Base-by-base conservation (phyloP, 1,140 invertebrate genomes). In the Cephus cinctus region DNA sequence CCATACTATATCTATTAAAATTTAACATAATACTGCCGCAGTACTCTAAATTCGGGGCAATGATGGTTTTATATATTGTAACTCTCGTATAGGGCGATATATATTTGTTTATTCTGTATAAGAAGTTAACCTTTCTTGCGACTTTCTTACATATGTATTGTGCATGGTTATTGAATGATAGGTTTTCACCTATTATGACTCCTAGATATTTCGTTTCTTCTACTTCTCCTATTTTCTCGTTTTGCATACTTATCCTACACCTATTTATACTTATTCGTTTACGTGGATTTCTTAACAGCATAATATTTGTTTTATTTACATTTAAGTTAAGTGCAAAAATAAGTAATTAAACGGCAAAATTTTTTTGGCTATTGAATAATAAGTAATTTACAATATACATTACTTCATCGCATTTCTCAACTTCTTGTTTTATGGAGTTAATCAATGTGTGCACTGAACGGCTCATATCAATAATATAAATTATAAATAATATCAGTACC, bases 191-290 rank as follows among this genome's bases (percentile, higher is more conserved):
- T 20, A 47, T 40, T 8, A 47, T 38, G 3, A 47, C 12, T 20
- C 43, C 34, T 4, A 46, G 43, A 16, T 46, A 46, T 22, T 46
- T 46, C 1, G 31, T 47, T 23, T 47, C 45, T 2, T 15, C 12
- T 0, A 47, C 45, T 18, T 38, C 12, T 2, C 22, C 16, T 38
- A 16, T 1, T 18, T 38, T 38, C 22, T 38, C 35, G 3, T 19
- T n/a, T 19, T 20, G 2, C 2, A 11, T 38, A n/a, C n/a, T 21
- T 20, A 4, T 38, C n/a, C 35, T 19, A 18, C 15, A 11, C 22
- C 35, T 38, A 20, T 5, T 19, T 36, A 9, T 8, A 19, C 15
- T 18, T 38, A 6, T 36, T 36, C 34, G 14, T 5, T 36, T 36
- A 19, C 14, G 12, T 15, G n/a, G 15, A 36, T 15, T 3, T 14